Base-by-base conservation (phyloP, 2,888 invertebrate species). In the Polymixis flavicincta region DNA sequence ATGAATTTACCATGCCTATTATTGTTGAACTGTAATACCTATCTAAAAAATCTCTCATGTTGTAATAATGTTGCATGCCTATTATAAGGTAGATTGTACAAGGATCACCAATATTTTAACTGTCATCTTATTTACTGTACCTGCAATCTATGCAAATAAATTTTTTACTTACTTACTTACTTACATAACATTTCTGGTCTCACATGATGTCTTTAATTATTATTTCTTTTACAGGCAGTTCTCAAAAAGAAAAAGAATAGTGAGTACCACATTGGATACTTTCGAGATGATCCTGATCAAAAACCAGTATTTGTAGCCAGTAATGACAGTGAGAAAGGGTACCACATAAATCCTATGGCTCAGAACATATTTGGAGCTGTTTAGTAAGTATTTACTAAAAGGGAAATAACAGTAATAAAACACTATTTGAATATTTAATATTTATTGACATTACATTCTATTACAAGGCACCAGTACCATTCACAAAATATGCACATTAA, bases 201-300 rank as follows among this genome's bases (percentile, higher is more conserved):
- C n/a, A n/a, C n/a, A 14, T 37, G 7, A 28, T 78, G 17, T 45
- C 14, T 66, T 1, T 22, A 22, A 75, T 42, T 14, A 42, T 48
- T 69, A 17, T 13, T 52, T 42, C 13, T 71, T 86, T 94, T 96
- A 69, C 91, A 97, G 97, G 98, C 98, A 5, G 95, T 98, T 59
- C 92, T 98, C 68, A 97, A 97, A 92, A 97, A 97, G 37, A 97
- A 97, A 89, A 97, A 68, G 37, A 78, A 97, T 67, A 97, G 97
- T 76, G 98, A 98, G 80, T 97, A 97, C 85, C 99, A 99, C 92
- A 97, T 98, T 89, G 99, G 99, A 11, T 99, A 99, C 93, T 99
- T 98, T 96, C 97, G 99, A 89, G 99, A 99, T 95, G 97, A 97
- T 78, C 98, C 98, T 0, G 96, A 97, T 50, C 97, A 98, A 74